These are phyloP conservation scores for Zosterops japonicus DNA, from an alignment of 2,113 vertebrate genomes.

Conservation along the genomic window DNA sequence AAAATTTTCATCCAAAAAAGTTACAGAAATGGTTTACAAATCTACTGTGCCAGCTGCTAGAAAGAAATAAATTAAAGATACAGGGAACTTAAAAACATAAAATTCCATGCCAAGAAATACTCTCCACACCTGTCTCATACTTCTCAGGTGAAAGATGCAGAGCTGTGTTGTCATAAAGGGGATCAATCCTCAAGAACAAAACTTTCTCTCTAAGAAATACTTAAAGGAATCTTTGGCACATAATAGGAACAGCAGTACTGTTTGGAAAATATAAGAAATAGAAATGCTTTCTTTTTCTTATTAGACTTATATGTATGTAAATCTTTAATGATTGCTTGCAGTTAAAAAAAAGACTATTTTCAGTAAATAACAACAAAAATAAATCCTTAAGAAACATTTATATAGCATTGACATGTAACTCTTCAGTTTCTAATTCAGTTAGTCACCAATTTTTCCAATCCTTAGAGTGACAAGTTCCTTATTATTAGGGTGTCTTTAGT, in stretches of 20 bases:
- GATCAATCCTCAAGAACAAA: background rate
- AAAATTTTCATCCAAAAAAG: constrained; percentile 4
- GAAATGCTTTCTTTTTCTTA: background rate
- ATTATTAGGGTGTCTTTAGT: background rate
- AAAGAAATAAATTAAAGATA: constrained; percentile 26
- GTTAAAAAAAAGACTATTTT: background rate
- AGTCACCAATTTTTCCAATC: background rate
- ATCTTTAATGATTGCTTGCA: background rate
- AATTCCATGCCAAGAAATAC: background rate
- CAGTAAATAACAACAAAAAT: background rate
- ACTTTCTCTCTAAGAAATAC: background rate
- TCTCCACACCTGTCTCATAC: background rate
- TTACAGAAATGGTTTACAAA: background rate
- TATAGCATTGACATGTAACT: no score
- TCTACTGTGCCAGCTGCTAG: background rate
- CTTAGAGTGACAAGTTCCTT: background rate
- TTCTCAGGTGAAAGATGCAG: background rate
- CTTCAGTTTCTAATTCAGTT: background rate
- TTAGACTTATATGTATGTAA: fast-evolving
- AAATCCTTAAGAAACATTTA: background rate
- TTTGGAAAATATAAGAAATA: background rate
- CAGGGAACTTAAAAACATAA: background rate
- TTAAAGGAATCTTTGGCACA: background rate
- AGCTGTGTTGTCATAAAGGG: background rate
- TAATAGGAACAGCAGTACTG: background rate